phyloP scores from a whole-genome alignment of 2,797 vertebrate genomes.

The Platyrinchus mystaceus region DNA sequence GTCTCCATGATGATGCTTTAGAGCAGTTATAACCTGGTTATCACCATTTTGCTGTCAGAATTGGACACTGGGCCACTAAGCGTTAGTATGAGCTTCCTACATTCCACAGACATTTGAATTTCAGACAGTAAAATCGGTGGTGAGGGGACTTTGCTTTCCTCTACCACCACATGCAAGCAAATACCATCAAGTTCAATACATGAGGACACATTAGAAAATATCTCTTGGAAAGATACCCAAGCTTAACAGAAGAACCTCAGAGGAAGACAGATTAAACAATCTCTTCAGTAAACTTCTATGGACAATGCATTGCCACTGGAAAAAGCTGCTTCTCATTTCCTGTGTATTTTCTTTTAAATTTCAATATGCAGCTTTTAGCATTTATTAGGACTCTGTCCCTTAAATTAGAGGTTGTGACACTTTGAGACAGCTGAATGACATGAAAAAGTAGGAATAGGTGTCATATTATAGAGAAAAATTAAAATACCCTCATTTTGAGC shows the following conservation, averaged over 20 bases:
- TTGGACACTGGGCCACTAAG: neutral
- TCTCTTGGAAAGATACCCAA: neutral
- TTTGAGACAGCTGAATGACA: neutral
- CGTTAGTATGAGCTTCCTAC: neutral
- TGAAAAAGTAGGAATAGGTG: neutral
- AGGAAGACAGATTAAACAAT: neutral
- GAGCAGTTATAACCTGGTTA: neutral
- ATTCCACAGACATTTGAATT: neutral
- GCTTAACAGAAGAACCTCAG: neutral
- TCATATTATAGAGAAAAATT: neutral
- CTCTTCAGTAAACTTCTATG: neutral
- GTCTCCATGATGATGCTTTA: neutral
- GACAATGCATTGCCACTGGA: neutral
- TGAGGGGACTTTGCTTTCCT: neutral
- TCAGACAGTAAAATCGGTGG: neutral
- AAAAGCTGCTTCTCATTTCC: neutral
- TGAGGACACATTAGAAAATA: neutral
- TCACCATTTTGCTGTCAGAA: neutral
- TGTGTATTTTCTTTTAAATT: neutral
- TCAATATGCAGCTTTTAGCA: neutral
- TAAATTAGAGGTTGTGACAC: neutral
- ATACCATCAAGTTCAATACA: neutral
- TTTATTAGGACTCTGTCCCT: neutral
- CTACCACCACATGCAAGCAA: neutral
- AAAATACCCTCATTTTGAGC: constrained; percentile 4